These are phyloP conservation scores for Coracopsis vasa DNA, from an alignment of 2,113 vertebrate genomes.

Conservation along the genomic window DNA sequence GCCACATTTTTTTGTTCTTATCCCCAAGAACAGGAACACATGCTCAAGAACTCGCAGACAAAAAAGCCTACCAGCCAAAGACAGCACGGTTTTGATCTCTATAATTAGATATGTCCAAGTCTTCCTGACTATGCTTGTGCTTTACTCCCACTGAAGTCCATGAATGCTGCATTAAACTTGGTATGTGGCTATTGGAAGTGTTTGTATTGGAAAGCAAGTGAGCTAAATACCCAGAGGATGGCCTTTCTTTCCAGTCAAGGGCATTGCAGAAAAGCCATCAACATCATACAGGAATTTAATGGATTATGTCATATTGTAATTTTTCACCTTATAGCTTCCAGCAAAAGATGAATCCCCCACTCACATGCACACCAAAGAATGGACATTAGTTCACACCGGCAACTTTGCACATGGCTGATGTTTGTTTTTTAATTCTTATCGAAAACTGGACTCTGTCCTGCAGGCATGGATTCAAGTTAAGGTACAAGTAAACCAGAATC, in stretches of 20 bases:
- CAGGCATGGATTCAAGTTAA: neutral
- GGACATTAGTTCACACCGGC: neutral
- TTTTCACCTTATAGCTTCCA: neutral
- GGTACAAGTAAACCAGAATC: neutral
- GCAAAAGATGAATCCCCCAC: neutral
- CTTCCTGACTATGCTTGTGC: neutral
- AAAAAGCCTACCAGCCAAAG: neutral
- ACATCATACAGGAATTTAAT: neutral
- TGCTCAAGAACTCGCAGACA: neutral
- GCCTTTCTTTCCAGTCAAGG: neutral
- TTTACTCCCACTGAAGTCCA: neutral
- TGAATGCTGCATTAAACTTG: neutral
- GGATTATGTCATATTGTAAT: neutral
- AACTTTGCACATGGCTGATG: neutral
- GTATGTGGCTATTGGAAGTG: neutral
- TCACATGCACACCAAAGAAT: rapidly evolving
- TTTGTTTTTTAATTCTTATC: neutral
- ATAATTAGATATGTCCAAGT: neutral
- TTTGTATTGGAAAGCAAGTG: neutral
- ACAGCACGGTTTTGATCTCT: neutral
- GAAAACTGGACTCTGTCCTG: neutral
- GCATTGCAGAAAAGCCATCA: neutral
- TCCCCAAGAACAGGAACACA: neutral
- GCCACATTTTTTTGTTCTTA: neutral
- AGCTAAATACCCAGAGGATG: neutral